Evolutionary conservation across 2,888 invertebrate species (phyloP).

Genomic region (Phymatocera aterrima): DNA sequence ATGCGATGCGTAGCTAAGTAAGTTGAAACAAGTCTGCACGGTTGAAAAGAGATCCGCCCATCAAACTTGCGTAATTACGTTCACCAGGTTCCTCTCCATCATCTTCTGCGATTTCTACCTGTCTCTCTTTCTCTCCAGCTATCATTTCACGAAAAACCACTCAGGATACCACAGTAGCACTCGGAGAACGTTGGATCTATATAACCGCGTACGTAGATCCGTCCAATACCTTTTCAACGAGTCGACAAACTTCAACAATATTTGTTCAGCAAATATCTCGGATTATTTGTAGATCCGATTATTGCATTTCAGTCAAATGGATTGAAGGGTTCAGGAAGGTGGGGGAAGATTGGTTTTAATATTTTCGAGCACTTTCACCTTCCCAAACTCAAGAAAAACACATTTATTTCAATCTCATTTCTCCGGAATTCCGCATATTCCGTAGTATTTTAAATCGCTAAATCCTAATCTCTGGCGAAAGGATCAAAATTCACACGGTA

Average conservation of each 20-base stretch:
- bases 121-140: neutral
- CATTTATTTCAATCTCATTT: no score
- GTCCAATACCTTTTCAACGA: neutral
- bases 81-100: neutral
- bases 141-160: neutral
- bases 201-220: neutral
- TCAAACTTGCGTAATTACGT: slow-evolving; percentile 36
- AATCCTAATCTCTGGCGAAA: no score
- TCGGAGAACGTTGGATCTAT: neutral
- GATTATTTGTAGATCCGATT: no score
- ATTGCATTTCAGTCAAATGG: no score
- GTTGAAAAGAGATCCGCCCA: slow-evolving; percentile 18
- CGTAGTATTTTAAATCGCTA: no score
- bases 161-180: neutral
- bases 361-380: no score
- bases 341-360: no score
- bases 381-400: no score
- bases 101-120: neutral
- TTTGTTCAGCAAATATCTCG: neutral
- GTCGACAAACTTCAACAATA: neutral
- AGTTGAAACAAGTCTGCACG: slow-evolving; percentile 35
- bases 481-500: no score
- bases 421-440: no score
- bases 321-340: no score
- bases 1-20: neutral